Evolutionary conservation across 2,113 vertebrate genomes (phyloP).

Genomic region (Pardalotus punctatus): DNA sequence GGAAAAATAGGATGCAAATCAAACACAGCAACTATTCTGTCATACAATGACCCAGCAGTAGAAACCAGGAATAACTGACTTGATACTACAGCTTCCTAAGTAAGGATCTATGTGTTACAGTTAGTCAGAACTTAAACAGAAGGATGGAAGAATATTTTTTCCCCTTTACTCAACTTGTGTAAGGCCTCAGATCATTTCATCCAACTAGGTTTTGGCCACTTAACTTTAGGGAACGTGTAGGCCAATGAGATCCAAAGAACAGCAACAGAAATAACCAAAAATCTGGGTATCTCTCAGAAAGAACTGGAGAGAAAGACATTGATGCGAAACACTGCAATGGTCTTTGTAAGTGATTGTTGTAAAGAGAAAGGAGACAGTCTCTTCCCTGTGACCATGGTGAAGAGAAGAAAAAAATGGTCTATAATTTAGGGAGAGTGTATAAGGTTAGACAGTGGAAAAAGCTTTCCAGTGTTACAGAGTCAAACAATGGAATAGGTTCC

Average conservation of each 20-base stretch:
- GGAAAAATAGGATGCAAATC: background rate
- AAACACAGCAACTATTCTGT: background rate
- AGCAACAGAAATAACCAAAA: background rate
- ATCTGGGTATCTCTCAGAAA: background rate
- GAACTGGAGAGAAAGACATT: background rate
- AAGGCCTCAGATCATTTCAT: background rate
- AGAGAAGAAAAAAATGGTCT: background rate
- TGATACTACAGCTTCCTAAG: background rate
- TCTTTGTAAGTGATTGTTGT: background rate
- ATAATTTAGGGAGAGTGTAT: background rate
- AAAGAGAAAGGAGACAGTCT: background rate
- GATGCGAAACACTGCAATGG: background rate
- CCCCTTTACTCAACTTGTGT: background rate
- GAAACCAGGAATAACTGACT: background rate
- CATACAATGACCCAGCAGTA: background rate
- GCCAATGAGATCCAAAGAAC: background rate
- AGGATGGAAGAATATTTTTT: background rate
- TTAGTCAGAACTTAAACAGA: background rate
- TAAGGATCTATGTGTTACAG: background rate
- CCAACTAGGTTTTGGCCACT: background rate
- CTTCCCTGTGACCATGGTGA: background rate
- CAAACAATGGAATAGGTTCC: background rate
- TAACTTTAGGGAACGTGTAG: background rate
- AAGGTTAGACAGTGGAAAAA: background rate
- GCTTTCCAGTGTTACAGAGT: background rate